Evolutionary conservation across 2,888 invertebrate species (phyloP).

Genomic region (Achlya flavicornis): DNA sequence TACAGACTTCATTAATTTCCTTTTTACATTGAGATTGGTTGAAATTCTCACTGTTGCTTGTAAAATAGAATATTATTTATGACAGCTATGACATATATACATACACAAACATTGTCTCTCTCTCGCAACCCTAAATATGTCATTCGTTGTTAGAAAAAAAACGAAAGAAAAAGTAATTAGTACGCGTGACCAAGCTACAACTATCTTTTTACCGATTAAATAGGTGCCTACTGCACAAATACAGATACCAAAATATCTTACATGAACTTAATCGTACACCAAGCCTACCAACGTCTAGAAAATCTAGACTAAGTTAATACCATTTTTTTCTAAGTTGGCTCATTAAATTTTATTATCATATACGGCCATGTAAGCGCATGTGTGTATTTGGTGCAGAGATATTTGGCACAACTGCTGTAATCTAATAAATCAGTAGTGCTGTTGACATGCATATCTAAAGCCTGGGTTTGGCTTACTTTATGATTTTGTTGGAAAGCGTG

Average conservation of each 20-base stretch:
- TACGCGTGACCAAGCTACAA: too few relatives aligned
- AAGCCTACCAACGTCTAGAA: not conserved
- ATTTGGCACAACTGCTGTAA: slow-evolving; percentile 1
- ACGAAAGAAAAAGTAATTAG: too few relatives aligned
- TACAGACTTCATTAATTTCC: not conserved
- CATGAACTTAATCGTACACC: not conserved
- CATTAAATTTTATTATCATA: slow-evolving; percentile 2
- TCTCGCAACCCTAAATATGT: too few relatives aligned
- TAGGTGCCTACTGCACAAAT: not conserved
- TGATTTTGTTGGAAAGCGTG: slow-evolving; percentile 2
- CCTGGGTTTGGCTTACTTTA: slow-evolving; percentile 8
- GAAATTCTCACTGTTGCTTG: not conserved
- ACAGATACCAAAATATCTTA: not conserved
- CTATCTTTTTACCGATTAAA: too few relatives aligned
- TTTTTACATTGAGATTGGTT: not conserved
- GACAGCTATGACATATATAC: too few relatives aligned
- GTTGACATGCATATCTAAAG: slow-evolving; percentile 1
- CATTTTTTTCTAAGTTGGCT: not conserved
- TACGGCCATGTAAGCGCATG: not conserved
- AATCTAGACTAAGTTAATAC: not conserved
- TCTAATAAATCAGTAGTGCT: slow-evolving; percentile 9
- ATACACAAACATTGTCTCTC: too few relatives aligned
- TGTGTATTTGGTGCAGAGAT: not conserved
- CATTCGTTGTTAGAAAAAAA: too few relatives aligned
- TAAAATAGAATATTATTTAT: too few relatives aligned